These are phyloP conservation scores for Kradibia gibbosae DNA, from an alignment of 1,140 invertebrate genomes.

Conservation along the genomic window DNA sequence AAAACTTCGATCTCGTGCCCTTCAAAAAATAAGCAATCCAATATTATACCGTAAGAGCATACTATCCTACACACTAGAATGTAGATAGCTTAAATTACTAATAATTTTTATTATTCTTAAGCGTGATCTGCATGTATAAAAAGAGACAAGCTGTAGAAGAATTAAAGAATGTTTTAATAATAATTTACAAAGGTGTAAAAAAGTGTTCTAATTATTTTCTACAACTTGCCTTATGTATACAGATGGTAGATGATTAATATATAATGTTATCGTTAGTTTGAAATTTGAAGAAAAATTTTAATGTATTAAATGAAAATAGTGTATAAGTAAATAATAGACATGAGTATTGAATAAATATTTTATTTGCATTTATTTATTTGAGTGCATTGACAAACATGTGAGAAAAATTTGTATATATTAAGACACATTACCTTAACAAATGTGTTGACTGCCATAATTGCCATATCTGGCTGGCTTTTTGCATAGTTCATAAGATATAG, in stretches of 20 bases:
- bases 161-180: slow-evolving; percentile 39
- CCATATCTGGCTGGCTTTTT: slow-evolving; percentile 99
- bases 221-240: slow-evolving; percentile 61
- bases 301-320: slow-evolving; percentile 44
- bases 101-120: slow-evolving; percentile 66
- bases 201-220: slow-evolving; percentile 50
- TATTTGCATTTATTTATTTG: slow-evolving; percentile 58
- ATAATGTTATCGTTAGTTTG: slow-evolving; percentile 40
- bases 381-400: slow-evolving; percentile 65
- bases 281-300: slow-evolving; percentile 32
- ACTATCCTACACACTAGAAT: slow-evolving; percentile 66
- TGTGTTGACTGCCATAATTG: slow-evolving; percentile 99
- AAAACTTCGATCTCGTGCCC: slow-evolving; percentile 72
- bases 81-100: slow-evolving; percentile 67
- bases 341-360: slow-evolving; percentile 37
- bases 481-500: slow-evolving; percentile 99
- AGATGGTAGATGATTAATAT: slow-evolving; percentile 55
- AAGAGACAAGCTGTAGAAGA: slow-evolving; percentile 61
- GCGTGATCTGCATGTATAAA: slow-evolving; percentile 61
- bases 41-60: slow-evolving; percentile 62
- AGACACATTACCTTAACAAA: slow-evolving; percentile 93
- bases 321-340: slow-evolving; percentile 43
- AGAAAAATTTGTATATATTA: slow-evolving; percentile 52
- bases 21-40: slow-evolving; percentile 73
- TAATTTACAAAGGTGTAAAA: not conserved